A percentile compares a stretch with the other conserved stretches of the same genome.
Evolutionary conservation across 1,140 invertebrate species (phyloP).

Genomic region (Drosophila teissieri): DNA sequence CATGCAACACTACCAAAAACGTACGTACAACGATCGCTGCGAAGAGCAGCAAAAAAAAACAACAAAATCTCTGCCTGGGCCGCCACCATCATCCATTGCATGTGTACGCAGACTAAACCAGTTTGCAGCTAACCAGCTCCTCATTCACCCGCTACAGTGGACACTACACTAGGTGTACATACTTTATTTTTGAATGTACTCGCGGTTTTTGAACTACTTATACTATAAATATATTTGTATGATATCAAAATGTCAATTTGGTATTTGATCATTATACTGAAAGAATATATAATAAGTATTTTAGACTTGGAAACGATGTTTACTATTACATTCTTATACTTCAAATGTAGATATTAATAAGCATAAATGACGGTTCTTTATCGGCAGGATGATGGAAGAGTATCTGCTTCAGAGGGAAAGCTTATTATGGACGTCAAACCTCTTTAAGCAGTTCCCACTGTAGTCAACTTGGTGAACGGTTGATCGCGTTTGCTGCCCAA

Average conservation of each 20-base stretch:
- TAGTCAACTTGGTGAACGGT: conserved; percentile 45
- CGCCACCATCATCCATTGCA: conserved; percentile 54
- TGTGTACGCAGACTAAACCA: conserved; percentile 62
- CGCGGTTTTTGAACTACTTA: no score
- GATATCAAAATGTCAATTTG: no score
- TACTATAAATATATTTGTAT: no score
- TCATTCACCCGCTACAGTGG: conserved; percentile 40
- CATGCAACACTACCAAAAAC: conserved; percentile 60
- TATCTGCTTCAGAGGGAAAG: no score
- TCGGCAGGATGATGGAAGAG: no score
- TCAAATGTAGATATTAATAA: no score
- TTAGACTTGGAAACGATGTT: no score
- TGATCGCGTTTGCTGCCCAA: conserved; percentile 62
- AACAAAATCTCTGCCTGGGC: conserved; percentile 55
- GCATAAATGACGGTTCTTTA: no score
- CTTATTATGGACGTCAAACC: background rate
- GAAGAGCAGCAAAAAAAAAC: conserved; percentile 29
- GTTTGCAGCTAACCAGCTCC: conserved; percentile 58
- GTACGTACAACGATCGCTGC: conserved; percentile 51
- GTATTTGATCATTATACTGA: no score
- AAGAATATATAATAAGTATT: no score
- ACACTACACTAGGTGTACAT: background rate
- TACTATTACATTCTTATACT: no score
- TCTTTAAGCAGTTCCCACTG: conserved; percentile 2
- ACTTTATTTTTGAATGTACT: background rate